phyloP scores from a whole-genome alignment of 2,113 vertebrate genomes.

The Polypterus bichir region DNA sequence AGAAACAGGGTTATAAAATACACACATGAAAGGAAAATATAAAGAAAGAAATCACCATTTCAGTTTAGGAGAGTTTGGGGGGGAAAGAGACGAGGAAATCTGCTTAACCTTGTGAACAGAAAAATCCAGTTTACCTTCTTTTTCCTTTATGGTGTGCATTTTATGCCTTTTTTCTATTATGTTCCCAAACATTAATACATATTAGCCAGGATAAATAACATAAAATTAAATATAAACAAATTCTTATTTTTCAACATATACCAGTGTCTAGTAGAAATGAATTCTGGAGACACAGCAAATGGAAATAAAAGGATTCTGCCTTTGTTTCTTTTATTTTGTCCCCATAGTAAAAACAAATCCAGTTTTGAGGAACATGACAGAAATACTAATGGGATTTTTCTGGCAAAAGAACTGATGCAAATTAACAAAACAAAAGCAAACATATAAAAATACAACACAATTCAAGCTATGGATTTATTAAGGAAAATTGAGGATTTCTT shows the following conservation, averaged over 20 bases:
- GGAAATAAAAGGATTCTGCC: too few species aligned
- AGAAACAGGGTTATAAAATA: constrained; percentile 39
- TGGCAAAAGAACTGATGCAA: not conserved
- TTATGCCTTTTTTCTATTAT: constrained; percentile 17
- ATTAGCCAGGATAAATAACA: not conserved
- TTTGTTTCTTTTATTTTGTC: too few species aligned
- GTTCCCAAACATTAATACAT: not conserved
- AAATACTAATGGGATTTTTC: not conserved
- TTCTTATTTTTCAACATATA: too few species aligned
- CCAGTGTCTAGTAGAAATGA: too few species aligned
- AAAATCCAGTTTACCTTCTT: constrained; percentile 11
- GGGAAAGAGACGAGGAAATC: not conserved
- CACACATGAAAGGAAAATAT: constrained; percentile 30
- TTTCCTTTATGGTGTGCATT: constrained; percentile 19
- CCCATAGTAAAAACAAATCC: too few species aligned
- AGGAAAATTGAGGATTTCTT: too few species aligned
- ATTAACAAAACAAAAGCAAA: too few species aligned
- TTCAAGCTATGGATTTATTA: too few species aligned
- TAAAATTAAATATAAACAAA: not conserved
- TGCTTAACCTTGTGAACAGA: constrained; percentile 9
- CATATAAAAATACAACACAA: too few species aligned
- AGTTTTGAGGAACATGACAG: not conserved
- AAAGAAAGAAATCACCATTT: constrained; percentile 1
- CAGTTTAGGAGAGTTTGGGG: not conserved
- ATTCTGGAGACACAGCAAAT: too few species aligned